These are phyloP conservation scores for Indicator indicator DNA, from an alignment of 2,113 vertebrate genomes.

Conservation along the genomic window DNA sequence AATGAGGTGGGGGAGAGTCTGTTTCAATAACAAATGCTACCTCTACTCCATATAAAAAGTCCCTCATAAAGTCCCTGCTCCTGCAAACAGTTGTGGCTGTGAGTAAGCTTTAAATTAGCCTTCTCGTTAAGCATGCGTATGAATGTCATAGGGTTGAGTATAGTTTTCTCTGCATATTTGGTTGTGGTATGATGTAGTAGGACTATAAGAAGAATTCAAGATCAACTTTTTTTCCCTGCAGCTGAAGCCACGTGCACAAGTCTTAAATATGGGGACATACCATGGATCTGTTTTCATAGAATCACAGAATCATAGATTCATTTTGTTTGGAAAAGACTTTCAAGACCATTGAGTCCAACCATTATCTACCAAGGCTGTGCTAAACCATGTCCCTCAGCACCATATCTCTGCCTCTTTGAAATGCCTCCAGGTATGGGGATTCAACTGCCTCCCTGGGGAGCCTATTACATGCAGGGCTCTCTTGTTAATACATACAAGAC, in stretches of 20 bases:
- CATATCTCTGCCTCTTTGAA: no score
- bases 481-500: fast-evolving
- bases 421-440: no score
- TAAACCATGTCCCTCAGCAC: no score
- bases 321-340: no score
- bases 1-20: neutral
- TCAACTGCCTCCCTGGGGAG: no score
- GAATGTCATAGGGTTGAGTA: neutral
- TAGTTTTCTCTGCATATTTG: neutral
- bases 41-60: neutral
- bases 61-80: neutral
- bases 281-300: neutral
- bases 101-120: neutral
- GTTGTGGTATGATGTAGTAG: neutral
- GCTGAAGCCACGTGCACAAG: no score
- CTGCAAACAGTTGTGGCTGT: neutral
- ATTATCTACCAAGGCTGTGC: no score
- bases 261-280: no score
- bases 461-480: neutral
- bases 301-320: no score
- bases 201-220: neutral
- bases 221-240: neutral
- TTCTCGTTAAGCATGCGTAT: neutral
- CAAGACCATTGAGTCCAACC: no score
- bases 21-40: neutral